A percentile compares a stretch with the other conserved stretches of the same genome.
phyloP scores from a whole-genome alignment of 2,888 invertebrate genomes.

The Oxyteleia sp. region DNA sequence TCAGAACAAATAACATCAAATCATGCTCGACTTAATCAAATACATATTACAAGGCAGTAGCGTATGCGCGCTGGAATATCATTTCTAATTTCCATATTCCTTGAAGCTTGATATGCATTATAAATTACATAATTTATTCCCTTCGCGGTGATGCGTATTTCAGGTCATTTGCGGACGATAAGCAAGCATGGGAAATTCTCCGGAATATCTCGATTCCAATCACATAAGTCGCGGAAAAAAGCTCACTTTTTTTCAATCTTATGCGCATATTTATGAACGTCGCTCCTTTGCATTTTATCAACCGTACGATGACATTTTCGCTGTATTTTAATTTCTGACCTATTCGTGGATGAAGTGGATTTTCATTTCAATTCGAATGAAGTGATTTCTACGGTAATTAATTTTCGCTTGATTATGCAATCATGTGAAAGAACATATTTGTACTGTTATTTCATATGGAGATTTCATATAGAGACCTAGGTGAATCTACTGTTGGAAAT shows the following conservation, averaged over 20 bases:
- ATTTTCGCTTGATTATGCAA: neutral
- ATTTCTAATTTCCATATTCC: constrained; percentile 58
- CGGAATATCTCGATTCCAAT: constrained; percentile 48
- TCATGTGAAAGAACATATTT: too few relatives aligned
- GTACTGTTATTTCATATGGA: too few relatives aligned
- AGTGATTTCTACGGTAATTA: constrained; percentile 18
- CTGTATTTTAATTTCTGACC: constrained; percentile 47
- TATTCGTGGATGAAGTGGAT: constrained; percentile 13
- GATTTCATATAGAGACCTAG: too few relatives aligned
- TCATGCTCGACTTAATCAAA: constrained; percentile 47
- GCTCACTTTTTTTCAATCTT: constrained; percentile 45
- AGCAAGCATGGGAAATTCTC: constrained; percentile 45
- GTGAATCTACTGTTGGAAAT: too few relatives aligned
- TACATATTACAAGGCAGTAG: constrained; percentile 30
- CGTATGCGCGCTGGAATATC: constrained; percentile 41
- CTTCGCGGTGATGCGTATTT: constrained; percentile 62
- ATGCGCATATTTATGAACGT: constrained; percentile 55
- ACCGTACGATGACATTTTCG: constrained; percentile 39
- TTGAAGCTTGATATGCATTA: constrained; percentile 52
- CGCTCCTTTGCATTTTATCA: constrained; percentile 55
- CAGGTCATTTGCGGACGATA: constrained; percentile 51
- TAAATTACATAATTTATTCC: constrained; percentile 64
- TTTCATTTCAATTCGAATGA: constrained; percentile 3
- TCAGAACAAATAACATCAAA: constrained; percentile 45
- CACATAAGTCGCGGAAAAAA: constrained; percentile 44